phyloP scores from a whole-genome alignment of 2,113 vertebrate species.

The Nibea albiflora region DNA sequence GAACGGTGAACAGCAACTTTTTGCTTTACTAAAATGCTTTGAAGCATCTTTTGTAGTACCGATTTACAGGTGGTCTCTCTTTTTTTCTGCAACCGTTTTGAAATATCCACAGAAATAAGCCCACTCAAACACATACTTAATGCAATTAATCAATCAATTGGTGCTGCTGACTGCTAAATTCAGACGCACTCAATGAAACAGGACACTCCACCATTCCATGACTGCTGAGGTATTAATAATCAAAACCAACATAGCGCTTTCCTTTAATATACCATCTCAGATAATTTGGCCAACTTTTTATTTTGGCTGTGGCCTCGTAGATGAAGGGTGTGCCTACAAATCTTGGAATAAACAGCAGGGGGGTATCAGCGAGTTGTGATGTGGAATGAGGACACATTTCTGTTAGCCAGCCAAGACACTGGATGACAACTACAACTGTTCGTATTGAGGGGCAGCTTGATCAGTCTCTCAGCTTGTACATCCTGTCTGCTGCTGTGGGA shows the following conservation, averaged over 20 bases:
- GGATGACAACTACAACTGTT: constrained; percentile 59
- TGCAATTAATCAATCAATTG: constrained; percentile 41
- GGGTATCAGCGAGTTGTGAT: constrained; percentile 31
- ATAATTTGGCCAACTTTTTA: constrained; percentile 36
- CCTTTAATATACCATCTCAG: constrained; percentile 42
- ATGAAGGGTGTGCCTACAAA: constrained; percentile 53
- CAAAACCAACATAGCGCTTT: constrained; percentile 47
- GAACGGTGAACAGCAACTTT: neutral
- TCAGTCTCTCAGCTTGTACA: constrained; percentile 39
- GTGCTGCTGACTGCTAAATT: constrained; percentile 46
- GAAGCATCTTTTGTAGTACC: too few species aligned
- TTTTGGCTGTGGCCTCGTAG: constrained; percentile 39
- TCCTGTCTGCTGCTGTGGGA: constrained; percentile 46
- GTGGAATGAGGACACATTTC: constrained; percentile 67
- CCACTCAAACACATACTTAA: neutral
- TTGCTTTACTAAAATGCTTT: too few species aligned
- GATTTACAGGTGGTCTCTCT: neutral
- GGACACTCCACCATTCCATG: constrained; percentile 41
- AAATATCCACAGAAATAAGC: neutral
- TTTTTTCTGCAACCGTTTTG: neutral
- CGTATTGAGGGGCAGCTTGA: constrained; percentile 35
- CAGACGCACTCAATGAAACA: constrained; percentile 49
- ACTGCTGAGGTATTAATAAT: constrained; percentile 64
- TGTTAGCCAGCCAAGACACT: constrained; percentile 41
- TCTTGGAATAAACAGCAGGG: constrained; percentile 52